Percentiles rank a stretch among this genome's conserved stretches.
phyloP scores from a whole-genome alignment of 2,888 invertebrate species.

The Teleogryllus oceanicus region DNA sequence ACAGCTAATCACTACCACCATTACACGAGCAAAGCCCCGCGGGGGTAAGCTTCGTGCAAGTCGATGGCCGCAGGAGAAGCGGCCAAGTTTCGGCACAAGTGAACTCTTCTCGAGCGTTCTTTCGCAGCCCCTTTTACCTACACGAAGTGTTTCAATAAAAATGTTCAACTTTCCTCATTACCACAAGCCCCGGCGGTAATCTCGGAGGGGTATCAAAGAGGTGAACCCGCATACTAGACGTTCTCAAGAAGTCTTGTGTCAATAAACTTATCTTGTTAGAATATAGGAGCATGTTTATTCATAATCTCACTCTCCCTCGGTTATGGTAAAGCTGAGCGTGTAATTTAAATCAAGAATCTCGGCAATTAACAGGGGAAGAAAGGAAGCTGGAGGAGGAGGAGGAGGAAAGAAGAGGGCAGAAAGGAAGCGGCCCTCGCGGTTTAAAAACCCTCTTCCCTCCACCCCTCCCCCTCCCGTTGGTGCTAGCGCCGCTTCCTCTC shows the following conservation, averaged over 20 bases:
- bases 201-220: conserved; percentile 6
- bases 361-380: neutral
- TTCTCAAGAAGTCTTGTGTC: neutral
- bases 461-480: neutral
- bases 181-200: neutral
- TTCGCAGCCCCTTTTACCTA: neutral
- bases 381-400: neutral
- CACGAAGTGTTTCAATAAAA: conserved; percentile 3
- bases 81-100: no score
- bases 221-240: neutral
- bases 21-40: no score
- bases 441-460: conserved; percentile 6
- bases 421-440: neutral
- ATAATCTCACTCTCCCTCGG: neutral
- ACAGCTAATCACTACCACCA: no score
- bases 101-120: neutral
- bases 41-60: no score
- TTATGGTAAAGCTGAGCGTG: neutral
- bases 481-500: no score
- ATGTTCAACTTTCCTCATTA: neutral
- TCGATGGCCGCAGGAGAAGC: no score
- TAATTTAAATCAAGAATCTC: conserved; percentile 18
- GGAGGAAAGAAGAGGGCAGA: neutral
- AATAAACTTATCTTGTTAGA: conserved; percentile 18
- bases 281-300: conserved; percentile 18